Conservation (phyloP, 92 coral and sea anemone species). For the Parazoanthus swiftii region DNA sequence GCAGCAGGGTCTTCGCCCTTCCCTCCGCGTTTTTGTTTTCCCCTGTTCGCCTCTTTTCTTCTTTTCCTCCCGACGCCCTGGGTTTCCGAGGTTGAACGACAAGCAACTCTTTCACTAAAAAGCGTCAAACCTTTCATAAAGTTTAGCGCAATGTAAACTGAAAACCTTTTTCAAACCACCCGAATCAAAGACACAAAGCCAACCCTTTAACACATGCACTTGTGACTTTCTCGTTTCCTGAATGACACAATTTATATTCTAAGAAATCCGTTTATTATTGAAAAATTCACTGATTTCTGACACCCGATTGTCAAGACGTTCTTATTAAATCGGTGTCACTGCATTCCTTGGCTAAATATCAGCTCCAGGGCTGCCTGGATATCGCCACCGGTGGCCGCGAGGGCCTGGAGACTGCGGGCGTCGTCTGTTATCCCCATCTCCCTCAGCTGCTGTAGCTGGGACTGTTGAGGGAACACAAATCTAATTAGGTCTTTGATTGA, state of each 20-base stretch:
- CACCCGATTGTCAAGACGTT: not conserved
- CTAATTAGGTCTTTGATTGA: too few relatives aligned
- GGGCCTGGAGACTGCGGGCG: slow-evolving; percentile 86
- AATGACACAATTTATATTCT: not conserved
- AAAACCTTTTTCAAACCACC: too few relatives aligned
- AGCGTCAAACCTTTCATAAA: too few relatives aligned
- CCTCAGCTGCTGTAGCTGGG: slow-evolving; percentile 92
- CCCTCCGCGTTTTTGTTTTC: too few relatives aligned
- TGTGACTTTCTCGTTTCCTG: not conserved
- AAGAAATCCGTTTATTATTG: not conserved
- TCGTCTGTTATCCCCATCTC: slow-evolving; percentile 98
- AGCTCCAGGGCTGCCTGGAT: slow-evolving; percentile 92
- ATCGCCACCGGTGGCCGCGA: slow-evolving; percentile 85
- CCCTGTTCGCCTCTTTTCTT: too few relatives aligned
- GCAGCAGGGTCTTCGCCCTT: too few relatives aligned
- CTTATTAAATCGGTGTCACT: not conserved
- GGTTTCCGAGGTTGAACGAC: too few relatives aligned
- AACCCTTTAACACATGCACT: too few relatives aligned
- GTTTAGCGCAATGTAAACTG: too few relatives aligned
- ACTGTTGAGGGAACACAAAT: slow-evolving; percentile 39
- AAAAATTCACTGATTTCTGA: not conserved
- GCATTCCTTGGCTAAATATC: slow-evolving; percentile 66
- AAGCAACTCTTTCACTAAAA: too few relatives aligned
- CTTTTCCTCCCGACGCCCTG: too few relatives aligned
- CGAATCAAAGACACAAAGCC: too few relatives aligned